Conservation (phyloP, 1,140 invertebrate genomes). For the Dinothrombium tinctorium region DNA sequence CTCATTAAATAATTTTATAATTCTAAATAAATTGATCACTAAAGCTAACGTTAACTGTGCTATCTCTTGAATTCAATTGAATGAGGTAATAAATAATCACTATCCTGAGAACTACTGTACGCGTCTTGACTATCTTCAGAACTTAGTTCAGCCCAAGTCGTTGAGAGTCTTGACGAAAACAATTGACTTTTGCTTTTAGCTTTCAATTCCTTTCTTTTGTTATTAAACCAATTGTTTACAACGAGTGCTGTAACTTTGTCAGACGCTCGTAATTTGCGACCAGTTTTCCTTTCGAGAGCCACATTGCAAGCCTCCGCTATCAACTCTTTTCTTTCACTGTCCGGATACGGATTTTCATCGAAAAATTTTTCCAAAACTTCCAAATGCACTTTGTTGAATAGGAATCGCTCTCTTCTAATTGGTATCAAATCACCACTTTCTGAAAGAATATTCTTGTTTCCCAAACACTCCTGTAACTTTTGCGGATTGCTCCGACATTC, state of each 20-base stretch:
- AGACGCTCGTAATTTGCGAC: background rate
- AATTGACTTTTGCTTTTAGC: slow-evolving; percentile 1
- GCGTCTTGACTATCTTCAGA: too few species aligned
- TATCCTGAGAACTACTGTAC: too few species aligned
- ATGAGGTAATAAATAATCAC: too few species aligned
- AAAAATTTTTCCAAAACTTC: slow-evolving; percentile 22
- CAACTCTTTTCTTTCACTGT: slow-evolving; percentile 20
- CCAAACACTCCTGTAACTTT: too few species aligned
- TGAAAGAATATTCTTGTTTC: too few species aligned
- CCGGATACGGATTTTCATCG: slow-evolving; percentile 22
- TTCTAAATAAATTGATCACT: too few species aligned
- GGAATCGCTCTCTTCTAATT: slow-evolving; percentile 21
- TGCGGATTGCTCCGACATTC: slow-evolving; percentile 16
- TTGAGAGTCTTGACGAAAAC: slow-evolving; percentile 2
- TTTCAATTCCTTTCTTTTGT: background rate
- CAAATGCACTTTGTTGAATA: slow-evolving; percentile 22
- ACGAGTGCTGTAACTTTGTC: background rate
- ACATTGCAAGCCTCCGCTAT: slow-evolving; percentile 22
- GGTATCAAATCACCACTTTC: slow-evolving; percentile 17
- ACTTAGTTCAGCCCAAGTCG: too few species aligned
- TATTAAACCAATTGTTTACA: slow-evolving; percentile 1
- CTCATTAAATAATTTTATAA: too few species aligned
- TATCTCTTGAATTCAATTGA: too few species aligned
- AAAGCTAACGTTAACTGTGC: too few species aligned
- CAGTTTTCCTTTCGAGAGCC: slow-evolving; percentile 15